phyloP scores from a whole-genome alignment of 2,797 vertebrate species.

The Diplodus puntazzo region DNA sequence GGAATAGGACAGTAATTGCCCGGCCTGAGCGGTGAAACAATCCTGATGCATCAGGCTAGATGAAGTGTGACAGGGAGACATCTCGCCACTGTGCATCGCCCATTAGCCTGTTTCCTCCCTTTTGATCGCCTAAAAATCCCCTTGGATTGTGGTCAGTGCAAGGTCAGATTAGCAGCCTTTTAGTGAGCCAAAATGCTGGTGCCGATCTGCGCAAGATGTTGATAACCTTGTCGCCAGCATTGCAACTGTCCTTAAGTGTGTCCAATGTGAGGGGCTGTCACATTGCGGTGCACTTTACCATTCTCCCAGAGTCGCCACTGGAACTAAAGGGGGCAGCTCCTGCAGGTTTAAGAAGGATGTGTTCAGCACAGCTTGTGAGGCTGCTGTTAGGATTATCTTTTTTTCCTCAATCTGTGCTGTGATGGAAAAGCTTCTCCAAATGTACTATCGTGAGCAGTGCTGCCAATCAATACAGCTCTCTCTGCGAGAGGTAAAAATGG shows the following conservation, averaged over 20 bases:
- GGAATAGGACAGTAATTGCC: slow-evolving; percentile 99
- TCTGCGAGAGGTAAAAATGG: slow-evolving; percentile 60
- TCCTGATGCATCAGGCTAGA: slow-evolving; percentile 96
- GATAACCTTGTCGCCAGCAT: slow-evolving; percentile 82
- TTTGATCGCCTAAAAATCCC: slow-evolving; percentile 85
- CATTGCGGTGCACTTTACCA: slow-evolving; percentile 56
- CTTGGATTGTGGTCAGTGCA: slow-evolving; percentile 89
- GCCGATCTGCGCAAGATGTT: slow-evolving; percentile 83
- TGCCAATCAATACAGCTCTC: slow-evolving; percentile 80
- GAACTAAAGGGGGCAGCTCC: slow-evolving; percentile 74
- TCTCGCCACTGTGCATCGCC: slow-evolving; percentile 91
- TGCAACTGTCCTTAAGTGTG: slow-evolving; percentile 61
- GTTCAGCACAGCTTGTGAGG: slow-evolving; percentile 77
- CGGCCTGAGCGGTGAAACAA: slow-evolving; percentile 90
- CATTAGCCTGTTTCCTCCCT: slow-evolving; percentile 95
- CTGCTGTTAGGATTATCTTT: slow-evolving; percentile 78
- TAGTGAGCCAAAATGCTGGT: slow-evolving; percentile 84
- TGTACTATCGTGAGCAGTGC: slow-evolving; percentile 69
- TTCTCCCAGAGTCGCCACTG: slow-evolving; percentile 63
- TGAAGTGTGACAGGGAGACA: slow-evolving; percentile 98
- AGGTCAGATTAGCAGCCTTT: slow-evolving; percentile 90
- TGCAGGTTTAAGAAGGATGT: slow-evolving; percentile 78
- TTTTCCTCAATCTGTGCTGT: slow-evolving; percentile 60
- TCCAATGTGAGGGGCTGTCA: slow-evolving; percentile 69
- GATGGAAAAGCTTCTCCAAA: slow-evolving; percentile 79